Conservation (phyloP, 2,113 vertebrate species). For the Cyprinodon tularosa region DNA sequence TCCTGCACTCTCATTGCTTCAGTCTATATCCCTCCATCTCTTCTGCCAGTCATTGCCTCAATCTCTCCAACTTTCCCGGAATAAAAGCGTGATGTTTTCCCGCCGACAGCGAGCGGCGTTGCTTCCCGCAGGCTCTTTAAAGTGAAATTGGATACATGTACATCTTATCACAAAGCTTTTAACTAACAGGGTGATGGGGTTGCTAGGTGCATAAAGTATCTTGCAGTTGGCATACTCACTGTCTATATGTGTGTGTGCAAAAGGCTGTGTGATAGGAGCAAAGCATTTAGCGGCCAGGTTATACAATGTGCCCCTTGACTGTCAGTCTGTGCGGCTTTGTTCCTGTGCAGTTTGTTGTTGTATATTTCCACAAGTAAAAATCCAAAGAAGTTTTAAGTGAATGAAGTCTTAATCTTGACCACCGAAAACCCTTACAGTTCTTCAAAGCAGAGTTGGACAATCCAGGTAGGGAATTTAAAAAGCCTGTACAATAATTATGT, state of each 20-base stretch:
- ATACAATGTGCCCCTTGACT: constrained; percentile 34
- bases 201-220: constrained; percentile 74
- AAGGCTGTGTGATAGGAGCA: constrained; percentile 41
- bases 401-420: too few species aligned
- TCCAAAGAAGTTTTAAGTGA: too few species aligned
- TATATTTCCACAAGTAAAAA: neutral
- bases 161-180: constrained; percentile 79
- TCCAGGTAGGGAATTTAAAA: too few species aligned
- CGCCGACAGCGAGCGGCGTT: constrained; percentile 76
- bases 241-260: constrained; percentile 41
- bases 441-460: too few species aligned
- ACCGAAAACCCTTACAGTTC: too few species aligned
- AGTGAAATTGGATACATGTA: constrained; percentile 76
- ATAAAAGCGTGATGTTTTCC: constrained; percentile 80
- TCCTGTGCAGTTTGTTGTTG: neutral
- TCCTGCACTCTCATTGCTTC: constrained; percentile 75
- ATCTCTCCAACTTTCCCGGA: constrained; percentile 80
- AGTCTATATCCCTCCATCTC: constrained; percentile 63
- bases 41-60: constrained; percentile 75
- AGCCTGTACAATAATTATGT: too few species aligned
- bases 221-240: constrained; percentile 55
- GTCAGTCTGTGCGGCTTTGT: neutral
- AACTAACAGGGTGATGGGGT: constrained; percentile 73
- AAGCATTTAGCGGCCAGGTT: constrained; percentile 64
- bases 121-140: constrained; percentile 85